Base-by-base conservation (phyloP, 2,888 invertebrate genomes). In the Koerneria pararmatus region DNA sequence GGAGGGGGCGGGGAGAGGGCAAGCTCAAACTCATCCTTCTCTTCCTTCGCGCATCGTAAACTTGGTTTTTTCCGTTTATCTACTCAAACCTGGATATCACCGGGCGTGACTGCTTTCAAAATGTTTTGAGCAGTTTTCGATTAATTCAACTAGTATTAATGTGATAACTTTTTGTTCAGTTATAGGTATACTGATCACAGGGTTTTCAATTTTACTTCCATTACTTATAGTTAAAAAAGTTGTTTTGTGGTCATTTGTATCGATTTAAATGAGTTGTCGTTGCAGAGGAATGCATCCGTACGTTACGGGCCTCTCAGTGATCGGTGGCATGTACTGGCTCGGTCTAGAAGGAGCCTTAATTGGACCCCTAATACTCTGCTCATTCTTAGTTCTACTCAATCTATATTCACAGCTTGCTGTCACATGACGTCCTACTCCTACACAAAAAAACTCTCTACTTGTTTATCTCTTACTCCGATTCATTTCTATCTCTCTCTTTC, bases 301-400 rank as follows among this genome's bases (percentile, higher is more conserved):
- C 86, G 88, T 97, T 71, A 95, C 95, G 8, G 97, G 95, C 41
- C 86, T 98, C 65, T 92, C 97, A 1, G 93, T 98, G 82, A 95
- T 95, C 24, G 97, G 97, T 15, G 98, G 98, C 57, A 92, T 98
- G 83, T 94, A 95, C 85, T 97, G 93, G 88, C 87, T 95, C 75
- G 97, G 97, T 0, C 90, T 93, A 66, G 93, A 76, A 74, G 98
- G 98, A 0, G 95, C 95, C 1, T 92, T 98, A 75, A 90, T 97
- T 69, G 98, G 97, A 0, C 98, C 98, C 0, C 88, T 98, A 35
- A 88, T 97, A 60, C 88, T 98, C 0, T 97, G 97, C 84, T 91
- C 91, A 79, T 89, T 97, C 65, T 91, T 95, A 85, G 95, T 95
- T 1, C 91, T 91, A 22, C 89, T 93, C 72, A 92, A 93, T 60